These are phyloP conservation scores for Diabrotica undecimpunctata DNA, from an alignment of 1,140 invertebrate genomes.

Conservation along the genomic window DNA sequence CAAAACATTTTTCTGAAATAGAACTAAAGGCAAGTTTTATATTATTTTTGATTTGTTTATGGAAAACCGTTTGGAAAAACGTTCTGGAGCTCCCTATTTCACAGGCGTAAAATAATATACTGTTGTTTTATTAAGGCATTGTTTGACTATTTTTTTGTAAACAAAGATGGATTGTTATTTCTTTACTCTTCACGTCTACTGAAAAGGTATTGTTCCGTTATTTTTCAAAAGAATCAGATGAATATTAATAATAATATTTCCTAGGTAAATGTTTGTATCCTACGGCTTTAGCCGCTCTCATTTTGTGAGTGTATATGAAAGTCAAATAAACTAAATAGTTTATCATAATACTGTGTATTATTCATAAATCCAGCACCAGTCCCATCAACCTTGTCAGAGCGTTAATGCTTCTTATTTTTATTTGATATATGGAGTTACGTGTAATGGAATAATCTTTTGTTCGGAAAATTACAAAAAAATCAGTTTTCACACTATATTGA, in stretches of 20 bases:
- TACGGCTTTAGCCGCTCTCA: slow-evolving; percentile 49
- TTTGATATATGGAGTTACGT: no score
- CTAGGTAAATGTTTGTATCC: slow-evolving; percentile 52
- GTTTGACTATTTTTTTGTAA: slow-evolving; percentile 5
- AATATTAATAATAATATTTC: slow-evolving; percentile 52
- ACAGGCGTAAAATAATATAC: background rate
- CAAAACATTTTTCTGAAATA: no score
- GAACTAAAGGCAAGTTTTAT: no score
- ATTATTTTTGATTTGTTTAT: no score
- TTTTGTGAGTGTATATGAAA: slow-evolving; percentile 52
- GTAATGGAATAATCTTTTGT: no score
- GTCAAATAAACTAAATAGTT: slow-evolving; percentile 53
- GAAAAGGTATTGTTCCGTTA: slow-evolving; percentile 30
- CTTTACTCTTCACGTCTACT: background rate
- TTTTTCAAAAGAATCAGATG: slow-evolving; percentile 39
- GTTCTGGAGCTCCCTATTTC: no score
- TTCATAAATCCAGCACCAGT: slow-evolving; percentile 19
- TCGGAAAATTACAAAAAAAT: no score
- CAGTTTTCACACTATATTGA: no score
- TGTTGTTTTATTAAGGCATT: background rate
- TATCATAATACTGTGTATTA: slow-evolving; percentile 45
- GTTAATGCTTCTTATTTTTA: no score
- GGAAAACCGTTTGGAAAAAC: no score
- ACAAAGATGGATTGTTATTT: slow-evolving; percentile 5
- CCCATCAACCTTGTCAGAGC: background rate